Percentiles rank a stretch among this genome's conserved stretches.
phyloP scores from a whole-genome alignment of 2,797 vertebrate genomes.

The Melanotaenia maccullochi region DNA sequence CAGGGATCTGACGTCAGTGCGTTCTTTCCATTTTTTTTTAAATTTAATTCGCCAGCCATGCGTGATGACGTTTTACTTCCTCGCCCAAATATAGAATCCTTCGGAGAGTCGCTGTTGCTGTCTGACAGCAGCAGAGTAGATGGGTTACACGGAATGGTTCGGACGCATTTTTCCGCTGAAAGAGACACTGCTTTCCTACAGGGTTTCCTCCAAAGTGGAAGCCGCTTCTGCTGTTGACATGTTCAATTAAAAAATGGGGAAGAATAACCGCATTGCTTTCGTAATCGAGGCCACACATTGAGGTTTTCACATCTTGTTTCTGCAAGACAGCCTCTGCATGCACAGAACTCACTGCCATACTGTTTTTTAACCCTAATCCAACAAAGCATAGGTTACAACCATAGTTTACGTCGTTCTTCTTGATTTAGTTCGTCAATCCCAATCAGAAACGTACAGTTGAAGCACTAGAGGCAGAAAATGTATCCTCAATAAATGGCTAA shows the following conservation, averaged over 20 bases:
- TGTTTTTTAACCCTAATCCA: too few species aligned
- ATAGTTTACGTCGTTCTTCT: not conserved
- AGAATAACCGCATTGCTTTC: not conserved
- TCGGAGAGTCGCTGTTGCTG: constrained; percentile 7
- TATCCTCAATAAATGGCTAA: constrained; percentile 3
- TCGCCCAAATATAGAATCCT: constrained; percentile 75
- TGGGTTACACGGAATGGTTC: not conserved
- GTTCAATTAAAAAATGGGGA: not conserved
- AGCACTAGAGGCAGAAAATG: not conserved
- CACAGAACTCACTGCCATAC: not conserved
- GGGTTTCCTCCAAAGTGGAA: not conserved
- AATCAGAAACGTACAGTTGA: constrained; percentile 4
- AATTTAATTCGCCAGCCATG: constrained; percentile 38
- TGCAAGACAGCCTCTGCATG: constrained; percentile 1
- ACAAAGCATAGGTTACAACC: constrained; percentile 38
- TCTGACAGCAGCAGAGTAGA: constrained; percentile 5
- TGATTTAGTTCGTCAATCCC: constrained; percentile 3
- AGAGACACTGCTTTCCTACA: not conserved
- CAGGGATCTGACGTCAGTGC: constrained; percentile 77
- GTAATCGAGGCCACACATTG: not conserved
- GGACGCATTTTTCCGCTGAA: constrained; percentile 9
- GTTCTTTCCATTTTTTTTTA: constrained; percentile 73
- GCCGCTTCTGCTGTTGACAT: not conserved
- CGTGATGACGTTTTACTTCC: constrained; percentile 78
- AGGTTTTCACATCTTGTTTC: not conserved